Conservation (phyloP, 2,113 vertebrate genomes). For the Parus major region DNA sequence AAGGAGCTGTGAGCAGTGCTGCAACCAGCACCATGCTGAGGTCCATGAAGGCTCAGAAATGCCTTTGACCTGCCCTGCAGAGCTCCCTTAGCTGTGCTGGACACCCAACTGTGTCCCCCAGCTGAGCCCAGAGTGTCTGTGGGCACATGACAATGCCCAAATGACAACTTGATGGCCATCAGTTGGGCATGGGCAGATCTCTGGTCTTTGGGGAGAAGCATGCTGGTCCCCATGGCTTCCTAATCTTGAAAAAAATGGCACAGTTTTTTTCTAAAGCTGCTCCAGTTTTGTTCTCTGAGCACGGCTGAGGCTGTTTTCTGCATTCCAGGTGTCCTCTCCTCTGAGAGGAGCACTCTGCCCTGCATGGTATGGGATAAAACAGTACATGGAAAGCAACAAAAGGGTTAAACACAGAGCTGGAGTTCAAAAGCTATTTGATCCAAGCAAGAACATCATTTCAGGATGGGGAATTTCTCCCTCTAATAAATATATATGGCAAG, state of each 20-base stretch:
- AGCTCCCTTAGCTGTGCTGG: not conserved
- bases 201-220: not conserved
- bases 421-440: not conserved
- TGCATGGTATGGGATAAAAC: rapidly evolving
- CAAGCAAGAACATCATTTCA: constrained; percentile 18
- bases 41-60: not conserved
- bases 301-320: not conserved
- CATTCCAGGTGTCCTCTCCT: not conserved
- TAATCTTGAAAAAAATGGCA: not conserved
- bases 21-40: rapidly evolving
- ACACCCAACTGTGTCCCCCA: not conserved
- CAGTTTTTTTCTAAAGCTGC: not conserved
- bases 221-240: rapidly evolving
- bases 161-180: no score
- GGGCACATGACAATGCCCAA: not conserved
- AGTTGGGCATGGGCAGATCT: rapidly evolving
- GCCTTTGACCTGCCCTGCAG: not conserved
- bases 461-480: constrained; percentile 37
- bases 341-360: not conserved
- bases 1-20: not conserved
- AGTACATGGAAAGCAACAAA: not conserved
- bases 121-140: not conserved
- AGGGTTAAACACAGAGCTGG: not conserved
- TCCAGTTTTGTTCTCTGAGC: not conserved
- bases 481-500: constrained; percentile 55